These are phyloP conservation scores for Tragulus kanchil DNA, from an alignment of 2,113 vertebrate genomes.

Conservation along the genomic window DNA sequence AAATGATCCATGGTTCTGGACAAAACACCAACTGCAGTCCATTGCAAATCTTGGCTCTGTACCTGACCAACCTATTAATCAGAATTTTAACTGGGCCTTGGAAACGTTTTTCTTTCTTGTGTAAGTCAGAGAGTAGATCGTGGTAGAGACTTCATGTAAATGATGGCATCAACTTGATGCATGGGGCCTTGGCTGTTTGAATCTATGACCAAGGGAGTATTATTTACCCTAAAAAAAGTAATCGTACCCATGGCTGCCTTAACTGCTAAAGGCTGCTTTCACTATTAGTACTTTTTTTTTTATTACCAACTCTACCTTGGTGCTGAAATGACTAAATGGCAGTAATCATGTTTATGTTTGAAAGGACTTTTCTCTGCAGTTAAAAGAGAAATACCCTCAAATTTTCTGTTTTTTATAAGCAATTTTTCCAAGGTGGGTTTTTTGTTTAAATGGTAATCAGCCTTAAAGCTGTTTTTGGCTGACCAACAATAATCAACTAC, in stretches of 20 bases:
- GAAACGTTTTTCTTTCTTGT: neutral
- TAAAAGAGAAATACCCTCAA: slow-evolving; percentile 13
- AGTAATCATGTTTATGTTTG: neutral
- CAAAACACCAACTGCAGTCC: slow-evolving; percentile 65
- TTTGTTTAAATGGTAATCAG: neutral
- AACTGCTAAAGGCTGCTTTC: neutral
- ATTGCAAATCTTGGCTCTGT: slow-evolving; percentile 41
- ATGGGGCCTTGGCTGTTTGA: neutral
- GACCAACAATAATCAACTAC: slow-evolving; percentile 59
- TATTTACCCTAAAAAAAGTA: slow-evolving; percentile 68
- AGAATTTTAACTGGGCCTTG: slow-evolving; percentile 2
- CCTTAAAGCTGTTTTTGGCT: neutral
- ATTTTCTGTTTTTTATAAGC: neutral
- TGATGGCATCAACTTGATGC: slow-evolving; percentile 45
- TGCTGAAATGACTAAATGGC: slow-evolving; percentile 51
- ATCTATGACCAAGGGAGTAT: neutral
- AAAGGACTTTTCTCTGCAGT: neutral
- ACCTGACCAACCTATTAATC: slow-evolving; percentile 11
- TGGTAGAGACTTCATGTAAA: slow-evolving; percentile 24
- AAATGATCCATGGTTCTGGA: slow-evolving; percentile 24
- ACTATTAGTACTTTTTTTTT: neutral
- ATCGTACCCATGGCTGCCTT: slow-evolving; percentile 19
- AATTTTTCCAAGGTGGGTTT: neutral
- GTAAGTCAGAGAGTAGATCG: neutral
- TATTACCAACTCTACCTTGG: neutral